Percentiles rank a stretch among this genome's conserved stretches.
Conservation (phyloP, 2,113 vertebrate species). For the Atlantisia rogersi region DNA sequence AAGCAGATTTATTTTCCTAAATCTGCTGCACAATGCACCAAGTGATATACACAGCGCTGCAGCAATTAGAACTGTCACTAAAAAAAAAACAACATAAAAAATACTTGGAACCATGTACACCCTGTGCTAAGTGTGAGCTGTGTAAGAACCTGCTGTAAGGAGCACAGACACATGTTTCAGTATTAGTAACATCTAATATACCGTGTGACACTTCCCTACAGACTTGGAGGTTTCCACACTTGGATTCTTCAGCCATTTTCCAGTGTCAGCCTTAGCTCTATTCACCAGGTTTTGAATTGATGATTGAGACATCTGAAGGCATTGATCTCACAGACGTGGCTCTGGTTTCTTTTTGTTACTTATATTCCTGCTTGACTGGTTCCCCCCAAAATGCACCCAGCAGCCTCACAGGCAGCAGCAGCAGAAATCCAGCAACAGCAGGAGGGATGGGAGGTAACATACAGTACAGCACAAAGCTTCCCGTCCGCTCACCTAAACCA, state of each 20-base stretch:
- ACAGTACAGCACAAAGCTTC: background rate
- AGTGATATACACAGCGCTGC: background rate
- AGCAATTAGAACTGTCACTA: background rate
- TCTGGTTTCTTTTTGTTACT: background rate
- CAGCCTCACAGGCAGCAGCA: background rate
- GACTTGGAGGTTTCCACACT: background rate
- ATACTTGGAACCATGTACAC: background rate
- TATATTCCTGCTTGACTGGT: background rate
- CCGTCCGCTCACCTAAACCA: background rate
- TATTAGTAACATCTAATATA: background rate
- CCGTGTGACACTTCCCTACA: background rate
- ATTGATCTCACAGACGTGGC: background rate
- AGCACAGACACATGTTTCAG: background rate
- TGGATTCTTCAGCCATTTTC: background rate
- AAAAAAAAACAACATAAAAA: background rate
- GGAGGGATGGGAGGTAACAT: background rate
- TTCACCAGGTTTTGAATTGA: background rate
- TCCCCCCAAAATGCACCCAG: background rate
- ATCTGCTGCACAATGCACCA: background rate
- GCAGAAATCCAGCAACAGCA: background rate
- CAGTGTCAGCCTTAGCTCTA: background rate
- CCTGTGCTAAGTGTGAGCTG: background rate
- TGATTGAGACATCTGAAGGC: background rate
- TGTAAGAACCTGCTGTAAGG: background rate
- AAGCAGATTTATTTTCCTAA: slow-evolving; percentile 3